Conservation (phyloP, 1,140 invertebrate genomes). For the Steinernema khuongi region DNA sequence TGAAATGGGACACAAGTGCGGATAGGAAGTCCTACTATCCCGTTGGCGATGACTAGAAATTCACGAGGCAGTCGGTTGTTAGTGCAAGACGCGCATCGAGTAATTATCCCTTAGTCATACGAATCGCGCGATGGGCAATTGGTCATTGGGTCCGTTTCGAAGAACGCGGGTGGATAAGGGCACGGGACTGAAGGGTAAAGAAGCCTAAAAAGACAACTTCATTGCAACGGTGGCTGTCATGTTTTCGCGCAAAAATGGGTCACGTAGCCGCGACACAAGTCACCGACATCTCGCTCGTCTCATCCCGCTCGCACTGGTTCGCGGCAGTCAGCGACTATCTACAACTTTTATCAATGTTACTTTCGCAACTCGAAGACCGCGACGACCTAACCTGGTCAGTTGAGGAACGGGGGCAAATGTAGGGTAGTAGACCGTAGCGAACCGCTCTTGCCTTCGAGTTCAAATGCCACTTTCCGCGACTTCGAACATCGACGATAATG, state of each 20-base stretch:
- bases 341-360: slow-evolving; percentile 7
- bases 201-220: not conserved
- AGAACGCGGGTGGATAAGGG: not conserved
- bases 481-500: slow-evolving; percentile 5
- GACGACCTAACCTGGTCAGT: not conserved
- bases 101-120: slow-evolving; percentile 15
- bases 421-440: not conserved
- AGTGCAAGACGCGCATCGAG: not conserved
- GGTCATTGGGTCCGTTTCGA: not conserved
- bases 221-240: slow-evolving; percentile 5
- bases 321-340: slow-evolving; percentile 11
- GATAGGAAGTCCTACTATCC: not conserved
- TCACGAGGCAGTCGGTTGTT: not conserved
- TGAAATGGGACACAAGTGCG: not conserved
- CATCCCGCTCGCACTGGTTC: slow-evolving; percentile 1
- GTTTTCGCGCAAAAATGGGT: slow-evolving; percentile 11
- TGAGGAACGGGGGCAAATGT: not conserved
- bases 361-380: slow-evolving; percentile 3
- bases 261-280: not conserved
- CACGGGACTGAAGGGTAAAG: not conserved
- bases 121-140: not conserved
- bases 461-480: slow-evolving; percentile 9
- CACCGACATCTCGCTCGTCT: not conserved
- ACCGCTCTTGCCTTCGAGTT: slow-evolving; percentile 3
- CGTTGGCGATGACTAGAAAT: not conserved